Conservation (phyloP, 1,140 invertebrate species). For the Caenorhabditis tropicalis region DNA sequence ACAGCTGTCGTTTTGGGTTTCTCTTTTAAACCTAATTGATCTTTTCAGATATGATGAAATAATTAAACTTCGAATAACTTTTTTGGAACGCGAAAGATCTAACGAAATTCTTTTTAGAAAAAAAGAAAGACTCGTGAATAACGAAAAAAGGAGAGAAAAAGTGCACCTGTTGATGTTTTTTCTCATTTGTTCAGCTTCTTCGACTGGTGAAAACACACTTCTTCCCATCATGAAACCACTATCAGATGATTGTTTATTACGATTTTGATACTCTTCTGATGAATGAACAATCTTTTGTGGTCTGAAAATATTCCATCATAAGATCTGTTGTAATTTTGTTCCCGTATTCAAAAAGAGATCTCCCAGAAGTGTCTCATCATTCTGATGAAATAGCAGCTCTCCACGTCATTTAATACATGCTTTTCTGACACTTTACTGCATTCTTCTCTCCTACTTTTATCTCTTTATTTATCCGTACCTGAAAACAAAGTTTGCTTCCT, state of each 20-base stretch:
- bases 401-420: no score
- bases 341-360: no score
- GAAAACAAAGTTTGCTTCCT: constrained; percentile 56
- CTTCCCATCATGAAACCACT: constrained; percentile 53
- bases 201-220: constrained; percentile 53
- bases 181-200: constrained; percentile 56
- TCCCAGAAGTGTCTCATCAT: background rate
- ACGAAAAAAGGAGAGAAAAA: background rate
- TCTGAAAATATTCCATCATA: background rate
- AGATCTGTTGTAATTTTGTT: background rate
- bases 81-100: background rate
- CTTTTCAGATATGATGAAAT: constrained; percentile 9
- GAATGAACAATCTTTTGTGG: constrained; percentile 23
- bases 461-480: constrained; percentile 5
- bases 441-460: background rate
- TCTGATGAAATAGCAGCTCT: background rate
- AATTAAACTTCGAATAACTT: background rate
- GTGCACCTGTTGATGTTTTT: constrained; percentile 43
- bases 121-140: background rate
- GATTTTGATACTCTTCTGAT: constrained; percentile 11
- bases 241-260: constrained; percentile 11
- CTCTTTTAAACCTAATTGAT: background rate
- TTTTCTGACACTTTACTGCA: background rate
- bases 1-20: background rate
- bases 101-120: background rate